phyloP scores from a whole-genome alignment of 2,888 invertebrate species.

The Plemyria rubiginata region DNA sequence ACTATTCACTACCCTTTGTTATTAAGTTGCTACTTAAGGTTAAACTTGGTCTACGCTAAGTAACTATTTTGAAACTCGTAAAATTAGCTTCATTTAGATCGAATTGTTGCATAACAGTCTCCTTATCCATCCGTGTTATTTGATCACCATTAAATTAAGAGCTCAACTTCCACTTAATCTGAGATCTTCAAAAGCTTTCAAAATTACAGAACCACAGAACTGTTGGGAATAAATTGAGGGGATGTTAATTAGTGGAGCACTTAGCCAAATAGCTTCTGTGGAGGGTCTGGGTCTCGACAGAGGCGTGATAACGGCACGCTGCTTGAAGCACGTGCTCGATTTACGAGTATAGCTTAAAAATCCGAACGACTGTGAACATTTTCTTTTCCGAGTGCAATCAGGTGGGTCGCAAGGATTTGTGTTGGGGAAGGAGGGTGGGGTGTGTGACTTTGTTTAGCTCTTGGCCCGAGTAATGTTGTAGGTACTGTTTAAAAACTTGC shows the following conservation, averaged over 20 bases:
- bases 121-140: conserved; percentile 15
- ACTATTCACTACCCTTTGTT: neutral
- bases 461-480: neutral
- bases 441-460: neutral
- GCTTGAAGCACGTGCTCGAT: conserved; percentile 57
- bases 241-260: conserved; percentile 55
- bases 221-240: conserved; percentile 47
- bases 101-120: conserved; percentile 4
- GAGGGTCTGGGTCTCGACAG: conserved; percentile 32
- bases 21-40: neutral
- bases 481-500: too few relatives aligned
- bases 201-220: conserved; percentile 49
- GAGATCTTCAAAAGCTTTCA: conserved; percentile 36
- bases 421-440: neutral
- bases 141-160: conserved; percentile 27
- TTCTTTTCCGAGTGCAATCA: conserved; percentile 23
- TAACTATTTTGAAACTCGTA: conserved; percentile 8
- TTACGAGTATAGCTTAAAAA: conserved; percentile 62
- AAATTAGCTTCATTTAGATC: conserved; percentile 13
- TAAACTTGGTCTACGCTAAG: neutral
- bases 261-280: conserved; percentile 49
- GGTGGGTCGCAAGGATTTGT: conserved; percentile 5
- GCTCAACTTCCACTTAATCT: conserved; percentile 36
- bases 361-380: conserved; percentile 44
- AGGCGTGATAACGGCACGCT: conserved; percentile 40